Percentiles rank a stretch among this genome's conserved stretches.
Conservation (phyloP, 1,140 invertebrate genomes). For the Stratiolaelaps scimitus region DNA sequence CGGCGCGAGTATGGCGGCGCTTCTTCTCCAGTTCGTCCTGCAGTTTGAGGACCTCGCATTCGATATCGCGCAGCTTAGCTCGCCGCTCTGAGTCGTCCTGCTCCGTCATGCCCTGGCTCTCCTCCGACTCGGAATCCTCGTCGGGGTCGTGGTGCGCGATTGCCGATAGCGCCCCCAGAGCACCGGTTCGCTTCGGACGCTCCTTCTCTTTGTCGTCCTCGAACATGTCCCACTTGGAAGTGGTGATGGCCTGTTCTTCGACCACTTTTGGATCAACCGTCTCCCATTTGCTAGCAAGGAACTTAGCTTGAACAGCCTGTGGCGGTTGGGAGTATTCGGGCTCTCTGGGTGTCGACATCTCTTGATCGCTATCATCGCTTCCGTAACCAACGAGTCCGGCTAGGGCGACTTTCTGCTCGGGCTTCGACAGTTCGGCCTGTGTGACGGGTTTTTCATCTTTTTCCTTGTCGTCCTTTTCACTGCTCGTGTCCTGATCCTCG, state of each 20-base stretch:
- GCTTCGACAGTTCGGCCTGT: too few relatives aligned
- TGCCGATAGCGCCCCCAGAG: neutral
- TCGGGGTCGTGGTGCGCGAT: neutral
- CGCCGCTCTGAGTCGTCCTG: constrained; percentile 2
- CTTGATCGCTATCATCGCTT: constrained; percentile 32
- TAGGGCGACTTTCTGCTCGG: constrained; percentile 44
- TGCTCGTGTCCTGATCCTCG: constrained; percentile 21
- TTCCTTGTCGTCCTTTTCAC: constrained; percentile 23
- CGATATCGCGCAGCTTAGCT: constrained; percentile 5
- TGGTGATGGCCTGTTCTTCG: constrained; percentile 74
- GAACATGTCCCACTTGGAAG: constrained; percentile 69
- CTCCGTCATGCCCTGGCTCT: neutral
- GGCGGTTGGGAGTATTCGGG: constrained; percentile 26
- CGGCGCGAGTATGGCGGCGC: neutral
- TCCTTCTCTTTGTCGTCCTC: constrained; percentile 39
- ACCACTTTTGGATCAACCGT: constrained; percentile 74
- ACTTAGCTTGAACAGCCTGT: constrained; percentile 35
- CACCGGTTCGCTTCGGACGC: too few relatives aligned
- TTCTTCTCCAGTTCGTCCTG: constrained; percentile 21
- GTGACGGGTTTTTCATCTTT: neutral
- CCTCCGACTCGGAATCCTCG: constrained; percentile 5
- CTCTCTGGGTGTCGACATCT: neutral
- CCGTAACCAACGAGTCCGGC: constrained; percentile 39
- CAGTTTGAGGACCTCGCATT: constrained; percentile 5
- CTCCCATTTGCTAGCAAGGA: constrained; percentile 85